Percentiles rank a stretch among this genome's conserved stretches.
phyloP scores from a whole-genome alignment of 2,113 vertebrate species.

The Oenanthe melanoleuca region DNA sequence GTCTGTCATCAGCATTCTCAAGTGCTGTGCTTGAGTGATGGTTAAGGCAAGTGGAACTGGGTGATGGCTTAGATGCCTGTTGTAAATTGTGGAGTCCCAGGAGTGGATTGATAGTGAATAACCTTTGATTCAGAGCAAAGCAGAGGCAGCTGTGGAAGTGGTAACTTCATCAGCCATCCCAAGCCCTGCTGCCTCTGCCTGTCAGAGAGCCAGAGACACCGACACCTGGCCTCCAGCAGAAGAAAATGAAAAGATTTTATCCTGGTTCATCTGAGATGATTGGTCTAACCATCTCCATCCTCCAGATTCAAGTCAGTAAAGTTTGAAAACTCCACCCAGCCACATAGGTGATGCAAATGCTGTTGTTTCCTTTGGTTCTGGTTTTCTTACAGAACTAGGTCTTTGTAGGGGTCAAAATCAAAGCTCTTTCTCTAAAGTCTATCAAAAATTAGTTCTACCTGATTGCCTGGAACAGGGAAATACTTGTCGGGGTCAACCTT shows the following conservation, averaged over 20 bases:
- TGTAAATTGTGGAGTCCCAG: neutral
- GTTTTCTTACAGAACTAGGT: neutral
- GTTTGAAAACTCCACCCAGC: neutral
- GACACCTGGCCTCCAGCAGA: neutral
- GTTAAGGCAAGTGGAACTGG: neutral
- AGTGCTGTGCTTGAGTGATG: neutral
- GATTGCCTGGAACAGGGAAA: neutral
- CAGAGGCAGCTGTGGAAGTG: neutral
- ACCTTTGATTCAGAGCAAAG: neutral
- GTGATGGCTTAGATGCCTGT: neutral
- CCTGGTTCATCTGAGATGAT: neutral
- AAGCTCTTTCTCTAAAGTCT: neutral
- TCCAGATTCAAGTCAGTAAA: neutral
- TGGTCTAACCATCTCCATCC: neutral
- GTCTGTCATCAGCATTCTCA: neutral
- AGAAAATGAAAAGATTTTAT: neutral
- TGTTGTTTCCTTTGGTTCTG: neutral
- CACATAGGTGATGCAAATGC: fast-evolving
- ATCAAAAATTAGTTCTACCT: neutral
- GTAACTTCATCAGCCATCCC: neutral
- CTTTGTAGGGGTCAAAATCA: conserved; percentile 11
- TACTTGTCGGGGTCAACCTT: neutral
- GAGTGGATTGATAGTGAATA: neutral
- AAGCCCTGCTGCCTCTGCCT: neutral
- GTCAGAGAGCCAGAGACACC: neutral